Base-by-base conservation (phyloP, 2,797 vertebrate species). In the Betta splendens region DNA sequence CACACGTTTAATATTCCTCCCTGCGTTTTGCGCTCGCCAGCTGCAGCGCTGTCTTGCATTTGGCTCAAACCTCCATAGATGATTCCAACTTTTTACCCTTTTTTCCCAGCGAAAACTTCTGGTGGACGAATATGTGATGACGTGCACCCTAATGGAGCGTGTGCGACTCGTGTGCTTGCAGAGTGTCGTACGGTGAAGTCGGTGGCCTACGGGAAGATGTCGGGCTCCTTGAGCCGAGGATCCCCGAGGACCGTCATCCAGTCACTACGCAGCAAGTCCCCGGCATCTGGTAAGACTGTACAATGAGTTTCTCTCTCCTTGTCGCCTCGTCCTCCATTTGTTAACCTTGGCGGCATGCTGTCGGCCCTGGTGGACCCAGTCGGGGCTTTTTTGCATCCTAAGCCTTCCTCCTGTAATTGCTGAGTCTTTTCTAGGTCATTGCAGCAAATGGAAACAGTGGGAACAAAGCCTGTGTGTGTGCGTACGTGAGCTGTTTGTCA, bases 151-250 rank as follows among this genome's bases (percentile, higher is more conserved):
- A n/a, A n/a, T n/a, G n/a, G n/a, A n/a, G n/a, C n/a, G n/a, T n/a
- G n/a, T n/a, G n/a, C 54, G 22, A 39, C 7, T 66, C 76, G 74
- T 78, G 70, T 48, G 70, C 66, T 88, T 83, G 36, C 80, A 97
- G 95, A 97, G 87, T 94, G 94, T 83, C 94, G 95, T 18, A 87
- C 94, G 68, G 93, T 96, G 91, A 96, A 94, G 87, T 93, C 94
- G 7, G 92, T 94, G 84, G 93, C 88, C 70, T 96, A 95, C 84
- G 94, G 94, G 72, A 97, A 94, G 91, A 94, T 95, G 87, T 91
- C 94, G 32, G 90, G 89, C 0, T 90, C 92, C 35, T 85, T 93
- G 66, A 92, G 74, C 74, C 87, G 93, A 63, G 83, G 88, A 78
- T 90, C 92, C 63, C 93, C 93, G 26, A 94, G 91, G 87, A 92